Base-by-base conservation (phyloP, 2,113 vertebrate species). In the Ia io region DNA sequence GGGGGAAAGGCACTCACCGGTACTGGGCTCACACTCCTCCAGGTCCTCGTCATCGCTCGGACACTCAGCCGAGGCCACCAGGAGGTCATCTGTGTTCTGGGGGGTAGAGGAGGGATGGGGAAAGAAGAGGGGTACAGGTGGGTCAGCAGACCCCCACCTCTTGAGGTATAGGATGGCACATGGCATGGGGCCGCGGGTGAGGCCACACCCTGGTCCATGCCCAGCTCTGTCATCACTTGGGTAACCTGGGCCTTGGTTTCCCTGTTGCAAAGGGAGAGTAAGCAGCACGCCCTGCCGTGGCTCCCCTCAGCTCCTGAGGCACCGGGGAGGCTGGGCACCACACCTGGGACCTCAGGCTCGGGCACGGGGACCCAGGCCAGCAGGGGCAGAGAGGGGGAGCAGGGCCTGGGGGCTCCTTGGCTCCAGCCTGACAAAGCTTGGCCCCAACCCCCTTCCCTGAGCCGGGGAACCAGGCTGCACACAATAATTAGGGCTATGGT, bases 1-100 rank as follows among this genome's bases (percentile, higher is more conserved):
- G 97, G 96, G 93, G 97, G 98, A 99, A 97, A 97, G 97, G 97
- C 96, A 98, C 99, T 98, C 99, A 99, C 99, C 99, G 98, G 99
- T 99, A 98, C 99, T 99, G 2, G 99, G 99, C 88, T 99, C 99
- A 96, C 99, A 99, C 98, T 99, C 99, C 97, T 99, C 99, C 97
- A 99, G 98, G 98, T 99, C 99, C 95, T 99, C 99, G 4, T 99
- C 99, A n/a, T 99, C 99, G 9, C 99, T 99, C 10, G 99, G 99
- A 97, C 99, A 99, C 98, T 99, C 99, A 0, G 99, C 99, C 0
- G 99, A 99, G 3, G 99, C 99, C 97, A 99, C 99, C 97, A 99
- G 97, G 92, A 99, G 98, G 96, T 99, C 99, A 92, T 99, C 99
- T 16, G 99, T 99, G 98, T 99, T 99, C 99, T 99, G 98, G 96